Percentiles rank a stretch among this genome's conserved stretches.
Evolutionary conservation across 2,113 vertebrate genomes (phyloP).

Genomic region (Phylloscopus trochiloides): DNA sequence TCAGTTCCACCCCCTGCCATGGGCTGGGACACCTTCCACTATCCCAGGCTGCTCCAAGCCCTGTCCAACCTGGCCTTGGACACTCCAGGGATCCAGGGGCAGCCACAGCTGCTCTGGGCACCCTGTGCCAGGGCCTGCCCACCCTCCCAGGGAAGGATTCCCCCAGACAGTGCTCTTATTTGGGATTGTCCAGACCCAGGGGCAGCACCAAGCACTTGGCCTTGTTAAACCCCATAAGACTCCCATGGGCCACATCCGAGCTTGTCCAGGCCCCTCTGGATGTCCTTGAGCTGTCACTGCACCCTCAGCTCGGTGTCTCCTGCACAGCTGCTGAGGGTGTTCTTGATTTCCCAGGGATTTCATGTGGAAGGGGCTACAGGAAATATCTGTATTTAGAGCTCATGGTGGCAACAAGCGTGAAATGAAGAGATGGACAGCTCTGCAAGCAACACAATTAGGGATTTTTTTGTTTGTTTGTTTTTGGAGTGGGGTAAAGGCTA

Average conservation of each 20-base stretch:
- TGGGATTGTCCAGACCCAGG: background rate
- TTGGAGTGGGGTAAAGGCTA: background rate
- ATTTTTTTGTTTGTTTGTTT: background rate
- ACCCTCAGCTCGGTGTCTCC: background rate
- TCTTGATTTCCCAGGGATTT: background rate
- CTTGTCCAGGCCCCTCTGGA: background rate
- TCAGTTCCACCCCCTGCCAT: rapidly evolving
- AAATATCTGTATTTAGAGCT: background rate
- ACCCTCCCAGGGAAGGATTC: background rate
- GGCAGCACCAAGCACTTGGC: background rate
- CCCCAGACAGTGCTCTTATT: background rate
- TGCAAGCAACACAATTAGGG: background rate
- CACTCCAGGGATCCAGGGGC: background rate
- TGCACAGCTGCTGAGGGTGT: background rate
- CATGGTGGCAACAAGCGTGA: background rate
- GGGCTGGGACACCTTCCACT: background rate
- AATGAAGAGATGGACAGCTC: background rate
- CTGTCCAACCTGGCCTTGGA: rapidly evolving
- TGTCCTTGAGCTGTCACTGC: background rate
- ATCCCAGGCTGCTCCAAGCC: background rate
- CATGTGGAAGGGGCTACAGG: background rate
- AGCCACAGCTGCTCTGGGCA: background rate
- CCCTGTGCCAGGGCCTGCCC: background rate
- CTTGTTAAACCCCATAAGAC: background rate
- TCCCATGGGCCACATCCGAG: rapidly evolving